phyloP scores from a whole-genome alignment of 2,888 invertebrate species.

The Diadegma fenestrale region DNA sequence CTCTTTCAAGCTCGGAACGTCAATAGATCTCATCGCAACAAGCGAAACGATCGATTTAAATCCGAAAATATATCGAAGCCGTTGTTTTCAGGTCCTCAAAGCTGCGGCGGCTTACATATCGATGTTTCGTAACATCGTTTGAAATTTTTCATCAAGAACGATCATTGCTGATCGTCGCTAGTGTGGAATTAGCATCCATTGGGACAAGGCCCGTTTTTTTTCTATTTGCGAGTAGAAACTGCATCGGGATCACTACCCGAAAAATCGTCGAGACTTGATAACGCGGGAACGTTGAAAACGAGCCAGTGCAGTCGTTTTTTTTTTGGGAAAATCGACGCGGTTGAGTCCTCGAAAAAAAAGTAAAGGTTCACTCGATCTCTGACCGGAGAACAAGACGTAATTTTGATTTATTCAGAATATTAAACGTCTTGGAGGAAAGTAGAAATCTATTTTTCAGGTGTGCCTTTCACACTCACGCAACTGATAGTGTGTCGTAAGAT shows the following conservation, averaged over 20 bases:
- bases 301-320: background rate
- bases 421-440: no score
- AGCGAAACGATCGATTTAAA: background rate
- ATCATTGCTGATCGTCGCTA: background rate
- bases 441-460: no score
- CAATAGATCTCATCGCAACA: background rate
- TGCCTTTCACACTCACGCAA: no score
- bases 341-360: background rate
- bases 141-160: background rate
- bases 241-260: background rate
- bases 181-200: background rate
- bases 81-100: conserved; percentile 33
- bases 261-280: background rate
- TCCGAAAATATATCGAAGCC: background rate
- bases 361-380: no score
- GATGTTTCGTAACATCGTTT: conserved; percentile 30
- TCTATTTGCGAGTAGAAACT: background rate
- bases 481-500: no score
- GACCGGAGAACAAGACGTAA: no score
- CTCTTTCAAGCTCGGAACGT: no score
- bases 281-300: background rate
- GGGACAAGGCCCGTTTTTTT: background rate
- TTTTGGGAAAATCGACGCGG: no score
- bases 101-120: conserved; percentile 43
- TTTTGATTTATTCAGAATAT: no score